Conservation (phyloP, 2,113 vertebrate species). For the Vulpes vulpes region DNA sequence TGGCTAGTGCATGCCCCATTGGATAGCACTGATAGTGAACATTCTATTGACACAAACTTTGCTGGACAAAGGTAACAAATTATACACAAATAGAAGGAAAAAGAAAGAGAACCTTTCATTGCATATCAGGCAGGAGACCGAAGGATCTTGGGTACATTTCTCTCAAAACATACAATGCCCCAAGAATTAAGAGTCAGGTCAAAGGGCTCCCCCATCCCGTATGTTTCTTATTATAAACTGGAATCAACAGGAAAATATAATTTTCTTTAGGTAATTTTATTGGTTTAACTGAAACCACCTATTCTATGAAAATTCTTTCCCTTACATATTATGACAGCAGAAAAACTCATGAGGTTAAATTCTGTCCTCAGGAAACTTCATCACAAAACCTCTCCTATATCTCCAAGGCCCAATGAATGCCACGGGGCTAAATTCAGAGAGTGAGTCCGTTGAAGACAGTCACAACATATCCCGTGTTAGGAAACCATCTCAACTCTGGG, state of each 20-base stretch:
- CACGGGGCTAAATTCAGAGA: slow-evolving; percentile 9
- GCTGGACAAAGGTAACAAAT: not conserved
- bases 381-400: not conserved
- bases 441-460: not conserved
- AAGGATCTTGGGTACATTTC: not conserved
- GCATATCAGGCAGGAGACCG: not conserved
- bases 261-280: not conserved
- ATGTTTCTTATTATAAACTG: slow-evolving; percentile 16
- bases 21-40: not conserved
- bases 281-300: slow-evolving; percentile 8
- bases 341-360: not conserved
- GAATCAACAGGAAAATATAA: not conserved
- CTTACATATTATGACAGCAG: not conserved
- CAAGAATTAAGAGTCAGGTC: not conserved
- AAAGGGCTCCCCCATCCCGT: not conserved
- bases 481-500: not conserved
- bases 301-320: slow-evolving; percentile 8
- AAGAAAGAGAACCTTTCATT: not conserved
- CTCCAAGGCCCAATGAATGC: not conserved
- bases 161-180: not conserved
- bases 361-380: not conserved
- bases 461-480: not conserved
- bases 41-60: not conserved
- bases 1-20: not conserved
- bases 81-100: not conserved